Conservation (phyloP, 2,797 vertebrate species). For the Falco rusticolus region DNA sequence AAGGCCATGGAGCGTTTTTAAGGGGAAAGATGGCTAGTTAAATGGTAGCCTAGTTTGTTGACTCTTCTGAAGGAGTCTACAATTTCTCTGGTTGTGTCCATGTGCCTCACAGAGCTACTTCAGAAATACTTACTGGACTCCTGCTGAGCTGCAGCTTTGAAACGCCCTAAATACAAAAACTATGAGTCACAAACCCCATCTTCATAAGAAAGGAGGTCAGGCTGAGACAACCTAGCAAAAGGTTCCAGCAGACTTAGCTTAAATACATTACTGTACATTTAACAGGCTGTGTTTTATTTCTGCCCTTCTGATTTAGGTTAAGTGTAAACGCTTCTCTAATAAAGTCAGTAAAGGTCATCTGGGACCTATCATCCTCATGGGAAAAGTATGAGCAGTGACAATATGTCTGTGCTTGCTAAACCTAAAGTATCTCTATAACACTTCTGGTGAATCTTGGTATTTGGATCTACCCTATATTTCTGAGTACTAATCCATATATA, state of each 20-base stretch:
- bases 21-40: background rate
- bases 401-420: background rate
- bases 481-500: background rate
- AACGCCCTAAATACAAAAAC: conserved; percentile 11
- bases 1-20: background rate
- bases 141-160: background rate
- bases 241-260: conserved; percentile 1
- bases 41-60: background rate
- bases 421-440: background rate
- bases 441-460: background rate
- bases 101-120: background rate
- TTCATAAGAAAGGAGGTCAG: conserved; percentile 36
- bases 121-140: background rate
- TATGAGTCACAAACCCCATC: conserved; percentile 9
- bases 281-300: conserved; percentile 13
- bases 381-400: background rate
- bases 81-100: background rate
- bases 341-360: conserved; percentile 7
- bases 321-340: background rate
- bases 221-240: background rate
- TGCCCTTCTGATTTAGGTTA: conserved; percentile 8
- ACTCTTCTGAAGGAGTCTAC: background rate
- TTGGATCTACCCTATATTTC: background rate
- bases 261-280: background rate
- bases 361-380: background rate